Evolutionary conservation across 2,888 invertebrate species (phyloP).

Genomic region (Tolmerus cingulatus): DNA sequence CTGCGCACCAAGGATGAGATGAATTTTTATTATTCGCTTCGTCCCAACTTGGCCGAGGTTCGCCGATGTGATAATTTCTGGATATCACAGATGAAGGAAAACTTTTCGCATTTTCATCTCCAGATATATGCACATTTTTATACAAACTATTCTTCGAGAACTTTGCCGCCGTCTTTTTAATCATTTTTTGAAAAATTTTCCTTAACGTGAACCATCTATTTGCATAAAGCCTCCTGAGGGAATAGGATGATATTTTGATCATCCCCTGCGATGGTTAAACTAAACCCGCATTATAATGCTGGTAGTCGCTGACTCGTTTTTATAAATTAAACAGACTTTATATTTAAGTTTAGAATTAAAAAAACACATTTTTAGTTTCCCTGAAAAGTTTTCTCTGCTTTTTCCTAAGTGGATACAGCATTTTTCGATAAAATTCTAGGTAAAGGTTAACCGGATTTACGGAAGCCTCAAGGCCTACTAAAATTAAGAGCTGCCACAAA

Average conservation of each 20-base stretch:
- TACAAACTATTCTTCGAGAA: neutral
- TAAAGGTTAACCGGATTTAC: no score
- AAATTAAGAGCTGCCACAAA: no score
- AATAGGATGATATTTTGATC: neutral
- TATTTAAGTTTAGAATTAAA: no score
- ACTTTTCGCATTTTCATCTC: conserved; percentile 7
- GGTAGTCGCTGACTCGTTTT: neutral
- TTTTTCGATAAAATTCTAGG: no score
- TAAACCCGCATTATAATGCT: neutral
- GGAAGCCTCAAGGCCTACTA: no score
- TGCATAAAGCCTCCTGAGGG: neutral
- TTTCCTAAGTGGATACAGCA: no score
- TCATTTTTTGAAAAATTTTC: neutral
- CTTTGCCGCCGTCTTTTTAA: neutral
- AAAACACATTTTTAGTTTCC: no score
- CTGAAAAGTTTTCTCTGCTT: no score
- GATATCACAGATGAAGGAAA: conserved; percentile 22
- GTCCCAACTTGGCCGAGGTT: neutral
- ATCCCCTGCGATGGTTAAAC: neutral
- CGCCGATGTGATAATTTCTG: conserved; percentile 4
- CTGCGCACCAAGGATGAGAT: neutral
- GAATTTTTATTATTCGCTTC: conserved; percentile 19
- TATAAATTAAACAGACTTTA: no score
- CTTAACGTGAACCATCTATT: neutral
- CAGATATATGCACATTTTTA: conserved; percentile 20